Conservation (phyloP, 2,888 invertebrate genomes). For the Theretra japonica region DNA sequence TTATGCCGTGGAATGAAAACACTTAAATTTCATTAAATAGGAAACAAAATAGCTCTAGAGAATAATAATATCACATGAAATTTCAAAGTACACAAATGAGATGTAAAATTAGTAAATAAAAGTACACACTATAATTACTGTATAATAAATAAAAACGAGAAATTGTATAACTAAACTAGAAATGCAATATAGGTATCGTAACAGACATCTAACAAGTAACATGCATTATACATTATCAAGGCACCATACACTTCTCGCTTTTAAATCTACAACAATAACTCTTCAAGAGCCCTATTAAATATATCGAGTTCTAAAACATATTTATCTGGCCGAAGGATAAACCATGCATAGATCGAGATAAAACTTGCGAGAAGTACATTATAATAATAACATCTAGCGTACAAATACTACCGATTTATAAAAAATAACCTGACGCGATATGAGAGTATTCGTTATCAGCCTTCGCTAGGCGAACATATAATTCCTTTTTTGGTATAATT, state of each 20-base stretch:
- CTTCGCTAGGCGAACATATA: slow-evolving; percentile 53
- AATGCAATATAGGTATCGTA: slow-evolving; percentile 79
- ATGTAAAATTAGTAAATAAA: slow-evolving; percentile 73
- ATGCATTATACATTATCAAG: slow-evolving; percentile 74
- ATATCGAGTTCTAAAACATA: slow-evolving; percentile 69
- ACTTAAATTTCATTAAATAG: slow-evolving; percentile 56
- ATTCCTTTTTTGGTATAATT: slow-evolving; percentile 57
- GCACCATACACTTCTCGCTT: slow-evolving; percentile 68
- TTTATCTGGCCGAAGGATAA: slow-evolving; percentile 76
- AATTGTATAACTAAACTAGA: slow-evolving; percentile 80
- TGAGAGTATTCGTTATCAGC: slow-evolving; percentile 58
- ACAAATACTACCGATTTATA: slow-evolving; percentile 70
- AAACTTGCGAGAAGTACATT: slow-evolving; percentile 53
- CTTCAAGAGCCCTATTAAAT: slow-evolving; percentile 44
- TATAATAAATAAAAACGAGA: slow-evolving; percentile 80
- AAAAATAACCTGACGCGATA: slow-evolving; percentile 55
- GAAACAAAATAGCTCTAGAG: slow-evolving; percentile 73
- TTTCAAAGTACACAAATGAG: slow-evolving; percentile 77
- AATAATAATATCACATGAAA: slow-evolving; percentile 82
- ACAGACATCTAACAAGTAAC: slow-evolving; percentile 71
- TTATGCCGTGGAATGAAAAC: slow-evolving; percentile 32
- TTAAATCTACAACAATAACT: slow-evolving; percentile 45
- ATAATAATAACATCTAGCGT: slow-evolving; percentile 64
- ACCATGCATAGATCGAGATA: slow-evolving; percentile 71
- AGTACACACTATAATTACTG: slow-evolving; percentile 78